These are phyloP conservation scores for Paramormyrops kingsleyae DNA, from an alignment of 2,113 vertebrate species.

Conservation along the genomic window DNA sequence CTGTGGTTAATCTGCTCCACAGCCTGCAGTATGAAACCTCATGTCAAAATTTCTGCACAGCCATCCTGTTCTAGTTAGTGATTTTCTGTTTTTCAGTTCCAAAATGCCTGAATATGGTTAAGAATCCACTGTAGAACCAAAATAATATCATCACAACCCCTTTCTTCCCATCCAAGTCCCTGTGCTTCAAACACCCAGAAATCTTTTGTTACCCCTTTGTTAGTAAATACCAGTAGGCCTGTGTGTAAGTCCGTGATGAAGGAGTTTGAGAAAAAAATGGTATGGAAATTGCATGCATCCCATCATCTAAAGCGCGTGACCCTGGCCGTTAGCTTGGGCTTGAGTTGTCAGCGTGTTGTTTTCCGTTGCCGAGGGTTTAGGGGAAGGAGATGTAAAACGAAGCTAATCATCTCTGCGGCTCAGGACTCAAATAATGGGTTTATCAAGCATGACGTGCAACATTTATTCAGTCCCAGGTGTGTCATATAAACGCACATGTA, in stretches of 20 bases:
- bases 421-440: not conserved
- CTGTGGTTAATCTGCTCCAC: constrained; percentile 20
- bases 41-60: constrained; percentile 53
- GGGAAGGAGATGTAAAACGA: not conserved
- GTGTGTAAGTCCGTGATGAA: not conserved
- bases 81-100: constrained; percentile 44
- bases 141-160: constrained; percentile 50
- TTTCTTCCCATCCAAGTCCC: not conserved
- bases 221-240: not conserved
- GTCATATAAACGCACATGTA: not conserved
- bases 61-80: constrained; percentile 63
- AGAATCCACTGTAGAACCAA: constrained; percentile 54
- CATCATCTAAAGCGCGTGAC: not conserved
- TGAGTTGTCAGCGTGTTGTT: not conserved
- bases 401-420: not conserved
- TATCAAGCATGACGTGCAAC: constrained; percentile 2
- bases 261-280: not conserved
- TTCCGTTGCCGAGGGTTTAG: not conserved
- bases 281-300: not conserved
- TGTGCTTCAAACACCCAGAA: not conserved
- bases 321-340: not conserved
- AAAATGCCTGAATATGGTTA: constrained; percentile 55
- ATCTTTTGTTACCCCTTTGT: not conserved
- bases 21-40: constrained; percentile 31
- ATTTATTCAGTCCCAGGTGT: constrained; percentile 16